Conservation (phyloP, 2,888 invertebrate species). For the Agriopis marginaria region DNA sequence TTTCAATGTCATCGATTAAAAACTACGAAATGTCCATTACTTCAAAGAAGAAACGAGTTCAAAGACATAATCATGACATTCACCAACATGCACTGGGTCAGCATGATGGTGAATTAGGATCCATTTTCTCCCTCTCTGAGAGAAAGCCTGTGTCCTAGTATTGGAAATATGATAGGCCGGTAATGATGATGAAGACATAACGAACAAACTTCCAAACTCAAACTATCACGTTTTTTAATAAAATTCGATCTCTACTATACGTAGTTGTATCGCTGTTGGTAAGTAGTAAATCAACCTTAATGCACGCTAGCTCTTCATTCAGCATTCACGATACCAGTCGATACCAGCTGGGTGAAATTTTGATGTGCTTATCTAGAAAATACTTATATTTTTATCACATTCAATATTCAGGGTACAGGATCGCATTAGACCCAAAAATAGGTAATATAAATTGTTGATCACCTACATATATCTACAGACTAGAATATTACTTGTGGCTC, state of each 20-base stretch:
- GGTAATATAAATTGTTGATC: constrained; percentile 24
- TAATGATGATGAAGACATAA: no score
- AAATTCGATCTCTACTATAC: neutral
- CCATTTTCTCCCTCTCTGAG: no score
- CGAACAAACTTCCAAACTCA: neutral
- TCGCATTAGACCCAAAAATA: constrained; percentile 29
- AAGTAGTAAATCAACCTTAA: constrained; percentile 3
- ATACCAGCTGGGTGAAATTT: neutral
- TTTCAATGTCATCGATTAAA: no score
- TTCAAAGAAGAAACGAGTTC: no score
- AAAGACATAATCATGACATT: no score
- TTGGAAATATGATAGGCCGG: no score
- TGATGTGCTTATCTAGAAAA: constrained; percentile 17
- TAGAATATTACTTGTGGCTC: neutral
- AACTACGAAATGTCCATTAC: no score
- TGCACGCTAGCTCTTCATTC: neutral
- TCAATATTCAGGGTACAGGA: constrained; percentile 30
- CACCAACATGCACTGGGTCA: no score
- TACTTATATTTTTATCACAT: constrained; percentile 25
- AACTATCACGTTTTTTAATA: neutral
- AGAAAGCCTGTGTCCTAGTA: no score
- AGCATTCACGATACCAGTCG: constrained; percentile 8
- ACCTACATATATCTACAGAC: constrained; percentile 19
- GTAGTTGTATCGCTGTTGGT: neutral
- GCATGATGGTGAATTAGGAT: no score